Conservation (phyloP, 2,888 invertebrate species). For the Callyntrura sp. region DNA sequence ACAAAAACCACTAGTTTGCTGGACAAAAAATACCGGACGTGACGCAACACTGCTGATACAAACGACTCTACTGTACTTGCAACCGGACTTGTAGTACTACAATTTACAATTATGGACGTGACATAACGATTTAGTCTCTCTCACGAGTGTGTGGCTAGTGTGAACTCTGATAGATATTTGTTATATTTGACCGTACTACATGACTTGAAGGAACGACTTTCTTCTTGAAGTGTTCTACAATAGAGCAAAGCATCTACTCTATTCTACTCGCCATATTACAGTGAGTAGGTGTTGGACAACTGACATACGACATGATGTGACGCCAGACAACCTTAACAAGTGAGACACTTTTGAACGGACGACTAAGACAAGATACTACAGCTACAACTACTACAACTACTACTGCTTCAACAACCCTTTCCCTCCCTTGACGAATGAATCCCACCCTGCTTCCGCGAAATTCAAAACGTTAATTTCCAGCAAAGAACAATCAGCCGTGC, state of each 20-base stretch:
- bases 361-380: slow-evolving; percentile 38
- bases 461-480: slow-evolving; percentile 56
- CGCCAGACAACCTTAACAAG: slow-evolving; percentile 64
- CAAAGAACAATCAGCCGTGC: slow-evolving; percentile 79
- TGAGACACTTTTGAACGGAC: slow-evolving; percentile 71
- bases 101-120: slow-evolving; percentile 43
- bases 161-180: slow-evolving; percentile 27
- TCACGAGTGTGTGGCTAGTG: slow-evolving; percentile 44
- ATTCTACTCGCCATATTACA: slow-evolving; percentile 38
- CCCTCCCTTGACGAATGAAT: slow-evolving; percentile 71
- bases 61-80: slow-evolving; percentile 22
- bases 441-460: slow-evolving; percentile 76
- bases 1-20: slow-evolving; percentile 29
- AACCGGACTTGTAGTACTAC: slow-evolving; percentile 46
- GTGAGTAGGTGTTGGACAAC: slow-evolving; percentile 47
- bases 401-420: slow-evolving; percentile 8
- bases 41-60: slow-evolving; percentile 36
- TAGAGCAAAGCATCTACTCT: slow-evolving; percentile 2
- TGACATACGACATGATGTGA: slow-evolving; percentile 48
- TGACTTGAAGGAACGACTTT: slow-evolving; percentile 7
- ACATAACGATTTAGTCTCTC: background rate
- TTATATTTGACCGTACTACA: background rate
- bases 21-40: slow-evolving; percentile 43
- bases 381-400: slow-evolving; percentile 17
- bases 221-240: slow-evolving; percentile 35